phyloP scores from a whole-genome alignment of 2,888 invertebrate genomes.

The Stegophylla sp. region DNA sequence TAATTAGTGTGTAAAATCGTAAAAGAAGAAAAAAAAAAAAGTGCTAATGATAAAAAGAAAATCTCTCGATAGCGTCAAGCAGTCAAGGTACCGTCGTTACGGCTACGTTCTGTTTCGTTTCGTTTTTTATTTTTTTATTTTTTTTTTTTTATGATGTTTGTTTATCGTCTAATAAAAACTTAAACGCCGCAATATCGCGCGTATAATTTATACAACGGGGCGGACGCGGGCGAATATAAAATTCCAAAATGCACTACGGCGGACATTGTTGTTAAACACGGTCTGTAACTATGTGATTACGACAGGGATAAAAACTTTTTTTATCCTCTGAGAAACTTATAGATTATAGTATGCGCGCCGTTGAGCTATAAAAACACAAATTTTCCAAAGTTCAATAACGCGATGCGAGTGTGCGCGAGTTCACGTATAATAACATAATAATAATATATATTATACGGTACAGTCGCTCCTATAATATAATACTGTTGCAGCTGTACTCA shows the following conservation, averaged over 20 bases:
- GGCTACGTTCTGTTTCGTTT: not conserved
- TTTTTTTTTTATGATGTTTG: slow-evolving; percentile 39
- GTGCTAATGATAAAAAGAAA: slow-evolving; percentile 11
- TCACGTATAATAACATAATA: no score
- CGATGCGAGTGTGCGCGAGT: no score
- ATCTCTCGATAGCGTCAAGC: slow-evolving; percentile 10
- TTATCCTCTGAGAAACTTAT: slow-evolving; percentile 29
- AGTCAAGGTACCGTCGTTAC: not conserved
- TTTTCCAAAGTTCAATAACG: slow-evolving; percentile 30
- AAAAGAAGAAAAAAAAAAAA: not conserved
- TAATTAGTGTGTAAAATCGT: not conserved
- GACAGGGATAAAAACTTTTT: slow-evolving; percentile 36
- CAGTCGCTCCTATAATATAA: no score
- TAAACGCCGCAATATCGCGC: slow-evolving; percentile 28
- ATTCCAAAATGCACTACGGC: slow-evolving; percentile 31
- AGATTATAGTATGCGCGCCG: not conserved
- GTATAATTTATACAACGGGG: slow-evolving; percentile 40
- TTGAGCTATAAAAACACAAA: slow-evolving; percentile 27
- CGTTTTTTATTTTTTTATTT: not conserved
- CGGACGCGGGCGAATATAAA: slow-evolving; percentile 26
- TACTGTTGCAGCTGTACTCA: slow-evolving; percentile 13
- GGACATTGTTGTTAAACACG: slow-evolving; percentile 41
- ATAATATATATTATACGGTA: no score
- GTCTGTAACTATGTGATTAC: slow-evolving; percentile 48
- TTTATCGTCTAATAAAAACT: slow-evolving; percentile 49